Evolutionary conservation across 1,140 invertebrate species (phyloP).

Genomic region (Macrosteles quadrilineatus): DNA sequence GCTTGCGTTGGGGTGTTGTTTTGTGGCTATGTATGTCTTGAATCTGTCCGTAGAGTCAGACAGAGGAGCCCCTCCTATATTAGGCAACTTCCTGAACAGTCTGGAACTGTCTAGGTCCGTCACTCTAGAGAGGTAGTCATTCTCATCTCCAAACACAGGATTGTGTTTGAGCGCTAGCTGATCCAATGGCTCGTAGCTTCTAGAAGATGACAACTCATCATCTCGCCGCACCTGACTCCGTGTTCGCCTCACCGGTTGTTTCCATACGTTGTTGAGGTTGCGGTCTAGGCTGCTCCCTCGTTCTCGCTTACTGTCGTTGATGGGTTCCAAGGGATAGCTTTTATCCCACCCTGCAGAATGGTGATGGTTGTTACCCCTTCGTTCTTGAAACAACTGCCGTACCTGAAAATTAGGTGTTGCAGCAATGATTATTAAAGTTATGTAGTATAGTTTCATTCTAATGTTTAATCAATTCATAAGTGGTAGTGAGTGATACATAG

Average conservation of each 20-base stretch:
- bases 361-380: slow-evolving; percentile 42
- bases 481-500: too few relatives aligned
- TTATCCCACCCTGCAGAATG: slow-evolving; percentile 67
- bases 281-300: slow-evolving; percentile 43
- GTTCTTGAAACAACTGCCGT: slow-evolving; percentile 32
- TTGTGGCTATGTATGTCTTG: slow-evolving; percentile 9
- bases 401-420: not conserved
- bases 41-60: slow-evolving; percentile 30
- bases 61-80: slow-evolving; percentile 37
- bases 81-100: slow-evolving; percentile 41
- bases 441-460: not conserved
- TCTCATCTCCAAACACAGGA: slow-evolving; percentile 25
- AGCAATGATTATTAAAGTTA: not conserved
- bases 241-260: not conserved
- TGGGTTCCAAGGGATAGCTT: slow-evolving; percentile 75
- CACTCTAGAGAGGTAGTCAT: slow-evolving; percentile 20
- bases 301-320: slow-evolving; percentile 50
- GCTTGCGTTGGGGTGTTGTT: not conserved
- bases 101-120: slow-evolving; percentile 26
- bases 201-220: not conserved
- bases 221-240: slow-evolving; percentile 12
- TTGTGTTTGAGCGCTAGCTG: slow-evolving; percentile 8
- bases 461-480: not conserved
- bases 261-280: not conserved
- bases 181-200: slow-evolving; percentile 9